Evolutionary conservation across 2,113 vertebrate species (phyloP), one percentile per base, ranked within the genome.

Genomic region (Sapajus apella): DNA sequence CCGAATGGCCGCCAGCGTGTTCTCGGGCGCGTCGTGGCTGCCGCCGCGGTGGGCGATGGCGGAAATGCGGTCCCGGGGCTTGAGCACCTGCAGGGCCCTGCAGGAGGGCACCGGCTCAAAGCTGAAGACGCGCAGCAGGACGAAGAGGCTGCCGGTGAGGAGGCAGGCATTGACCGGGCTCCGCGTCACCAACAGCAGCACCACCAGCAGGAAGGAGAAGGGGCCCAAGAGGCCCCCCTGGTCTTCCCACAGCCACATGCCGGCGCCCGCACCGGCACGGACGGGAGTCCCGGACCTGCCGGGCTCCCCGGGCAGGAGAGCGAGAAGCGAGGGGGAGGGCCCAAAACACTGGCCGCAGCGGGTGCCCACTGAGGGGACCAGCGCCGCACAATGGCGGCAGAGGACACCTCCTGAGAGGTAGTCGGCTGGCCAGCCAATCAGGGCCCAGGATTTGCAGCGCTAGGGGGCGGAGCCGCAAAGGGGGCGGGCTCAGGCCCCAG

Each of bases 11-110:
- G 98, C 99, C 77, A 99, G 98, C 1, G 99, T 99, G 98, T 99
- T 99, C 98, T 99, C 99, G 8, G 99, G 99, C 2, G 99, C 99
- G 93, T 99, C 99, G 98, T 99, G 99, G 5, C 99, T 98, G 3
- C 99, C 99, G 43, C 99, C 99, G 61, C 99, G 99, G 98, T 99
- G 99, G 40, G 99, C 99, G 91, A 99, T 98, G 89, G 98, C 98
- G 0, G 99, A 98, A 80, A 99, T 97, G 91, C 97, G 90, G 61
- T 95, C 98, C 32, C 82, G 95, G 23, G 99, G 99, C 92, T 98
- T 98, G 87, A 99, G 98, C 79, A 99, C 99, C 97, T 99, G 98
- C 83, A 96, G 97, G 3, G 97, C 99, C 47, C 99, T 98, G 98
- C 98, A 97, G 45, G 85, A 81, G 1, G 99, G 97, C 35, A 99